These are phyloP conservation scores for Apteryx owenii DNA, from an alignment of 2,113 vertebrate genomes.

Conservation along the genomic window DNA sequence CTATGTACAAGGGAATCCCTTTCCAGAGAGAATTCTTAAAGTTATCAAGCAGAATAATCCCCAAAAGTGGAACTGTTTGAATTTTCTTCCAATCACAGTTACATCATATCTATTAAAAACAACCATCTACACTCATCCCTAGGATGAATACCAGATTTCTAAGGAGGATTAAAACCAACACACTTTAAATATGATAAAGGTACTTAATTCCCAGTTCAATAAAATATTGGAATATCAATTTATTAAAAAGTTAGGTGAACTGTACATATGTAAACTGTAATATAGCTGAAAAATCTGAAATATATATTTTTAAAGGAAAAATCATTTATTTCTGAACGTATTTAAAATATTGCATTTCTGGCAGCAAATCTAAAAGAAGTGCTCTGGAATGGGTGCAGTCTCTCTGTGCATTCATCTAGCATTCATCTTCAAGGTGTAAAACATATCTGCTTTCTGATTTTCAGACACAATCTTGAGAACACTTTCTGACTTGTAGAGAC, in stretches of 20 bases:
- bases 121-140: conserved; percentile 20
- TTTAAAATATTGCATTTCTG: conserved; percentile 81
- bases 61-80: background rate
- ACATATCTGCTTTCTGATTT: conserved; percentile 39
- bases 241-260: conserved; percentile 79
- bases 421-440: conserved; percentile 42
- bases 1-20: background rate
- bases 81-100: background rate
- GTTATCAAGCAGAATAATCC: background rate
- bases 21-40: background rate
- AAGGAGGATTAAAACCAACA: conserved; percentile 51
- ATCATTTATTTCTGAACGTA: conserved; percentile 77
- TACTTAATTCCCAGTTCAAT: conserved; percentile 72
- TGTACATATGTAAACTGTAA: conserved; percentile 74
- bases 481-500: conserved; percentile 64
- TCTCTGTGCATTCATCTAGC: conserved; percentile 45
- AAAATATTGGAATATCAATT: conserved; percentile 76
- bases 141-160: conserved; percentile 44
- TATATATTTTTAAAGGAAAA: conserved; percentile 74
- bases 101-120: background rate
- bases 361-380: conserved; percentile 69
- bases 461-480: conserved; percentile 58
- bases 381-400: conserved; percentile 63
- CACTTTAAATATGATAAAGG: conserved; percentile 46
- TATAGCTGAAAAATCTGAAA: conserved; percentile 77